Percentiles rank a stretch among this genome's conserved stretches.
Conservation (phyloP, 2,888 invertebrate species). For the Drosophila antonietae region DNA sequence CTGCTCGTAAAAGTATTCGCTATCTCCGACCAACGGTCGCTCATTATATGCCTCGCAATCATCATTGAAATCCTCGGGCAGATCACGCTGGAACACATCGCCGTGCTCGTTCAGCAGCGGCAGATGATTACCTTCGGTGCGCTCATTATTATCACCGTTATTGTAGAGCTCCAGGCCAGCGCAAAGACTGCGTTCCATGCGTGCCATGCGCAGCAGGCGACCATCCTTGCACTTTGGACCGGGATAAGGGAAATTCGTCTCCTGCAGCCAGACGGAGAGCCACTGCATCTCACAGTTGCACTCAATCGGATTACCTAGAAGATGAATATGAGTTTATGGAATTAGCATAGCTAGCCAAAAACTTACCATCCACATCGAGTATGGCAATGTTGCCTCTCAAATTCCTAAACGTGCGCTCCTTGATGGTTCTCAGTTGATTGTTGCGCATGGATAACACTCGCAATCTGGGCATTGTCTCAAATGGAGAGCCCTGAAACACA, state of each 20-base stretch:
- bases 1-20: conserved; percentile 93
- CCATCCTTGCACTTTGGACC: conserved; percentile 93
- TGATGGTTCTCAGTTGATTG: conserved; percentile 90
- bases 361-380: conserved; percentile 91
- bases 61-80: conserved; percentile 86
- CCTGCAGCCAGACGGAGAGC: conserved; percentile 93
- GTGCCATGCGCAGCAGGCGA: conserved; percentile 89
- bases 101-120: conserved; percentile 89
- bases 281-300: conserved; percentile 93
- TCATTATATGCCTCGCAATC: conserved; percentile 85
- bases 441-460: conserved; percentile 91
- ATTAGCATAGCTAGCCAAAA: no score
- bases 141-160: conserved; percentile 65
- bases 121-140: conserved; percentile 84
- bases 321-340: neutral
- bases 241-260: conserved; percentile 87
- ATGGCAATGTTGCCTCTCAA: conserved; percentile 92
- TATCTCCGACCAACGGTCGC: conserved; percentile 90
- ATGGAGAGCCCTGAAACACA: conserved; percentile 88
- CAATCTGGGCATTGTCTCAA: conserved; percentile 93
- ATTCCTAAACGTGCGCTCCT: conserved; percentile 90
- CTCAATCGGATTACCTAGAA: conserved; percentile 91
- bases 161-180: conserved; percentile 76
- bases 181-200: conserved; percentile 90
- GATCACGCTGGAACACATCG: conserved; percentile 87